These are phyloP conservation scores for Tetrapedia diversipes DNA, from an alignment of 2,888 invertebrate genomes.

Conservation along the genomic window DNA sequence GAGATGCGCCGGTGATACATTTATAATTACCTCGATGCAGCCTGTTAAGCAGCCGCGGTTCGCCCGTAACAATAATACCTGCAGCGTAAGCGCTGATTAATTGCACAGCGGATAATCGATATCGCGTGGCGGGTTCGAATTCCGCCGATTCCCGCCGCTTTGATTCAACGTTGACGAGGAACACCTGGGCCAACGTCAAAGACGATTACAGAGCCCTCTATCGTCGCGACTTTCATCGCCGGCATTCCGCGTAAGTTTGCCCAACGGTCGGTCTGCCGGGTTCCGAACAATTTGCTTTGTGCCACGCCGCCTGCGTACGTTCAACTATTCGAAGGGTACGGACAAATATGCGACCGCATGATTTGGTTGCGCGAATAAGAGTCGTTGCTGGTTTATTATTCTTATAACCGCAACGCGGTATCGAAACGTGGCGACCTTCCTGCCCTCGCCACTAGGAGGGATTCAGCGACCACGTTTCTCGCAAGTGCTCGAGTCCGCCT, in stretches of 20 bases:
- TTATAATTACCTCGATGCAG: not conserved
- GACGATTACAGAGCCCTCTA: slow-evolving; percentile 20
- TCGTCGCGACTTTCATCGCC: slow-evolving; percentile 1
- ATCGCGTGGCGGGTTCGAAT: not conserved
- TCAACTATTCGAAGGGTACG: slow-evolving; percentile 17
- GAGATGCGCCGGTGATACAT: too few relatives aligned
- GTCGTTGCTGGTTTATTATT: not conserved
- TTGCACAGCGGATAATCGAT: slow-evolving; percentile 2
- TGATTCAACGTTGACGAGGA: slow-evolving; percentile 11
- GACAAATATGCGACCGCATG: slow-evolving; percentile 3
- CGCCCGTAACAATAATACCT: not conserved
- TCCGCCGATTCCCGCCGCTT: slow-evolving; percentile 8
- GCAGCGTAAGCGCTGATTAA: slow-evolving; percentile 8
- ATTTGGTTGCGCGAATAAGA: not conserved
- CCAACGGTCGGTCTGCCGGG: not conserved
- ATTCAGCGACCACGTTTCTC: too few relatives aligned
- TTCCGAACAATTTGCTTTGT: slow-evolving; percentile 21
- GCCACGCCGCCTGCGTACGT: slow-evolving; percentile 1
- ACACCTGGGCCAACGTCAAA: slow-evolving; percentile 13
- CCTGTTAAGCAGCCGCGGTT: not conserved
- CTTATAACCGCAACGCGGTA: too few relatives aligned
- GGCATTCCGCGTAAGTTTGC: slow-evolving; percentile 12
- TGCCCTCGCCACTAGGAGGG: too few relatives aligned
- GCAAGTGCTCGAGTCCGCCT: too few relatives aligned
- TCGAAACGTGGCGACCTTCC: too few relatives aligned